Evolutionary conservation across 2,797 vertebrate genomes (phyloP).

Genomic region (Coreius guichenoti): DNA sequence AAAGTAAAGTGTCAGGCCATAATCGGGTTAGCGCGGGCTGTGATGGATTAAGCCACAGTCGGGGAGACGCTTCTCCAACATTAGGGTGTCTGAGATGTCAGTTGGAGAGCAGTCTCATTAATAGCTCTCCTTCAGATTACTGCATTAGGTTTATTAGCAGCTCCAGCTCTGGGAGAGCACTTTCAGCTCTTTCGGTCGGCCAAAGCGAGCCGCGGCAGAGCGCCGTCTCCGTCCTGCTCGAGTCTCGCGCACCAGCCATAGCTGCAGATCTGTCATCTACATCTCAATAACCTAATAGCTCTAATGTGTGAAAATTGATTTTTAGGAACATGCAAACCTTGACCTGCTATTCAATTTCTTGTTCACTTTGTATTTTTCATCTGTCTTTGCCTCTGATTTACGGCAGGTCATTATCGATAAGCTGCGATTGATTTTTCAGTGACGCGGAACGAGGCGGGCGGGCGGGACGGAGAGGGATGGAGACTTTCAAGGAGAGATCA

Average conservation of each 20-base stretch:
- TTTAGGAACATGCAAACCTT: slow-evolving; percentile 77
- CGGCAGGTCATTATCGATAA: slow-evolving; percentile 85
- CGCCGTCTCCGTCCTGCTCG: neutral
- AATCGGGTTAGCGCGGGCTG: slow-evolving; percentile 82
- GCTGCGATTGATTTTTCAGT: slow-evolving; percentile 84
- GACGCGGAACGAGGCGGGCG: slow-evolving; percentile 73
- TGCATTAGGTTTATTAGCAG: slow-evolving; percentile 89
- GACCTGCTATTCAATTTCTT: slow-evolving; percentile 48
- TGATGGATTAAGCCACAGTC: slow-evolving; percentile 84
- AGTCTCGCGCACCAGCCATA: no score
- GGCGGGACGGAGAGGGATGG: slow-evolving; percentile 47
- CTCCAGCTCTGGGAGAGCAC: slow-evolving; percentile 75
- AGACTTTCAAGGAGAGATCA: slow-evolving; percentile 56
- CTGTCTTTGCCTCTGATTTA: slow-evolving; percentile 81
- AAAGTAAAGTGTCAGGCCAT: slow-evolving; percentile 81
- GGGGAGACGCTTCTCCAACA: slow-evolving; percentile 81
- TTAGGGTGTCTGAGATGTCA: slow-evolving; percentile 86
- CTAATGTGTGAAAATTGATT: slow-evolving; percentile 98
- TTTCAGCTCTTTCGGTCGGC: slow-evolving; percentile 75
- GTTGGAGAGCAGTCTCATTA: slow-evolving; percentile 82
- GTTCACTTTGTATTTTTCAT: slow-evolving; percentile 59
- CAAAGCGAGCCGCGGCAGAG: slow-evolving; percentile 42
- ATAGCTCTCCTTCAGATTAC: slow-evolving; percentile 82
- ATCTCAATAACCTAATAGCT: slow-evolving; percentile 89
- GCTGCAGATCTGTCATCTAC: slow-evolving; percentile 68